Evolutionary conservation across 2,888 invertebrate genomes (phyloP).

Genomic region (Athetis lepigone): DNA sequence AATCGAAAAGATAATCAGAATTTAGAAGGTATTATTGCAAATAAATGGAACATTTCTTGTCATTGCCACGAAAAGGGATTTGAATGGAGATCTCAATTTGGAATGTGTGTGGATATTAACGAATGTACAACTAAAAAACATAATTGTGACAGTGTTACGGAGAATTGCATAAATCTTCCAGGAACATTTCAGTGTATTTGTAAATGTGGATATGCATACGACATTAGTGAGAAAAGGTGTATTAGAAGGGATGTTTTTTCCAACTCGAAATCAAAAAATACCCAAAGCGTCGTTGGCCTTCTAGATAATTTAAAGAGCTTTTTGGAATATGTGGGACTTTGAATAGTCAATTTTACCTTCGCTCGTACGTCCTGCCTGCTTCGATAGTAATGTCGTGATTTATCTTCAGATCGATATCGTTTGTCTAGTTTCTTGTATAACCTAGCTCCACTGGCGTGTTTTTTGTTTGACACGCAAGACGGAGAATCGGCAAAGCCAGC

Average conservation of each 20-base stretch:
- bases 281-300: conserved; percentile 10
- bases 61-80: conserved; percentile 87
- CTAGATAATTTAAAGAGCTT: conserved; percentile 34
- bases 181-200: conserved; percentile 88
- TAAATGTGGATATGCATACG: conserved; percentile 84
- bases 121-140: conserved; percentile 87
- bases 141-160: conserved; percentile 79
- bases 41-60: conserved; percentile 92
- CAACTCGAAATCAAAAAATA: neutral
- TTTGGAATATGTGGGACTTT: conserved; percentile 42
- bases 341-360: conserved; percentile 88
- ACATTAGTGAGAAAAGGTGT: conserved; percentile 61
- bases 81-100: conserved; percentile 91
- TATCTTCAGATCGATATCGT: conserved; percentile 94
- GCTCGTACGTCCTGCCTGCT: conserved; percentile 94
- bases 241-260: conserved; percentile 34
- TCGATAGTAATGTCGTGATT: conserved; percentile 92
- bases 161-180: conserved; percentile 91
- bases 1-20: conserved; percentile 81
- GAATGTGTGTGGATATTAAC: conserved; percentile 92
- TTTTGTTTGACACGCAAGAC: conserved; percentile 81
- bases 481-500: conserved; percentile 97
- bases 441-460: conserved; percentile 86
- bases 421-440: conserved; percentile 95
- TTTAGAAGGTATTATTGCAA: conserved; percentile 85